Base-by-base conservation (phyloP, 2,888 invertebrate genomes). In the Apantesis nais region DNA sequence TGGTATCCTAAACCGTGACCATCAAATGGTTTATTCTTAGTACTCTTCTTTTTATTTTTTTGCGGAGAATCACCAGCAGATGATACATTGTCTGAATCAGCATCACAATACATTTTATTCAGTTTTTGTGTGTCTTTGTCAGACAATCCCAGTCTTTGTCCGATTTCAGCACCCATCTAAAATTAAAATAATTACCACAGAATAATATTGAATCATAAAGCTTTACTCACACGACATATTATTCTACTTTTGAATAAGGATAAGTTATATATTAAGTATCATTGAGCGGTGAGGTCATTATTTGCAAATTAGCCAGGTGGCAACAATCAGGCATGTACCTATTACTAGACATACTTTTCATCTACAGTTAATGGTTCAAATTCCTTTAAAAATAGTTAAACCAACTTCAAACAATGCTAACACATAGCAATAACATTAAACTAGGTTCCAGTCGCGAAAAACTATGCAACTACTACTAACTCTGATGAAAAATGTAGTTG, bases 81-180 rank as follows among this genome's bases (percentile, higher is more conserved):
- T 67, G 88, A 81, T 52, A 77, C 78, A 58, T n/a, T 67, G n/a
- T 89, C 88, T 14, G 88, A 89, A 74, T 92, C 90, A 11, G 89
- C 87, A 66, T 94, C 93, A 73, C 95, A 95, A 80, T 96, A 96
- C 96, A 96, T 96, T 83, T 91, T 92, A 75, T 95, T 95, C 19
- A 96, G 85, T 85, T 96, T 96, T 75, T 90, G 84, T 11, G 92
- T 87, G 74, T 96, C 96, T 77, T 96, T 96, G 48, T 95, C 93
- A 34, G 96, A 96, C 62, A 96, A 88, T 58, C 95, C 95, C 62
- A 89, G 75, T 79, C 96, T 92, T 86, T 96, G 96, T 2, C 96
- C 96, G 66, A 96, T 96, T 73, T 87, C 84, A 12, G 91, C 95
- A 55, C 93, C 94, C 68, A 77, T 74, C 95, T 95, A 82, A 74